Percentiles rank a stretch among this genome's conserved stretches.
These are phyloP conservation scores for Papilio aristodemus DNA, from an alignment of 1,140 invertebrate genomes.

Conservation along the genomic window DNA sequence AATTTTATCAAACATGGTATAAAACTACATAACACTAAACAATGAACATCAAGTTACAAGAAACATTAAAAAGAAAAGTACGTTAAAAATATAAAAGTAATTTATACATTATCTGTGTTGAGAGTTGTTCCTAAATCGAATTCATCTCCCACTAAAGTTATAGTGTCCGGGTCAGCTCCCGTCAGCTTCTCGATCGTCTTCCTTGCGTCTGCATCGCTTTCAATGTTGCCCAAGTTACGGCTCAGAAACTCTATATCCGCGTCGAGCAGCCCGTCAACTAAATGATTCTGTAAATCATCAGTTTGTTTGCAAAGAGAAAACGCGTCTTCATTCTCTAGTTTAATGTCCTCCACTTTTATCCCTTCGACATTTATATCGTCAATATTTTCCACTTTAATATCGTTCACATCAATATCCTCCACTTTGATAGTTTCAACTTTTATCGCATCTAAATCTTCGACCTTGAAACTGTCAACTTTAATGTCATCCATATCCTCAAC, in stretches of 20 bases:
- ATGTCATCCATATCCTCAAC: constrained; percentile 74
- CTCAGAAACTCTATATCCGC: constrained; percentile 79
- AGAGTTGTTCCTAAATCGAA: constrained; percentile 72
- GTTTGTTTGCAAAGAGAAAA: constrained; percentile 67
- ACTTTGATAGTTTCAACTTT: constrained; percentile 69
- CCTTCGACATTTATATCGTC: constrained; percentile 66
- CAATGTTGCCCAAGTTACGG: constrained; percentile 76
- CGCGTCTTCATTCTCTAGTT: constrained; percentile 68
- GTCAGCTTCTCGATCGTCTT: constrained; percentile 79
- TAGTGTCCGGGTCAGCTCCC: constrained; percentile 70
- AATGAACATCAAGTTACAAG: too few species aligned
- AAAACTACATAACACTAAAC: too few species aligned
- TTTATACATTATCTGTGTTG: constrained; percentile 70
- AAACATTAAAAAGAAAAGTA: too few species aligned
- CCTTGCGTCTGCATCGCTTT: constrained; percentile 77
- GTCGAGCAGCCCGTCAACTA: constrained; percentile 75
- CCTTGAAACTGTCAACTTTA: constrained; percentile 70
- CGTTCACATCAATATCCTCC: constrained; percentile 60
- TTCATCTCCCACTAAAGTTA: constrained; percentile 72
- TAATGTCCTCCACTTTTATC: constrained; percentile 73
- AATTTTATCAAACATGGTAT: too few species aligned
- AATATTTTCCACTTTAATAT: constrained; percentile 68
- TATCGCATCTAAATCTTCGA: constrained; percentile 68
- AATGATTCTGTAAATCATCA: constrained; percentile 65
- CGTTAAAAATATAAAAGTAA: constrained; percentile 26